Base-by-base conservation (phyloP, 2,797 vertebrate genomes). In the Syndactyla subalaris region DNA sequence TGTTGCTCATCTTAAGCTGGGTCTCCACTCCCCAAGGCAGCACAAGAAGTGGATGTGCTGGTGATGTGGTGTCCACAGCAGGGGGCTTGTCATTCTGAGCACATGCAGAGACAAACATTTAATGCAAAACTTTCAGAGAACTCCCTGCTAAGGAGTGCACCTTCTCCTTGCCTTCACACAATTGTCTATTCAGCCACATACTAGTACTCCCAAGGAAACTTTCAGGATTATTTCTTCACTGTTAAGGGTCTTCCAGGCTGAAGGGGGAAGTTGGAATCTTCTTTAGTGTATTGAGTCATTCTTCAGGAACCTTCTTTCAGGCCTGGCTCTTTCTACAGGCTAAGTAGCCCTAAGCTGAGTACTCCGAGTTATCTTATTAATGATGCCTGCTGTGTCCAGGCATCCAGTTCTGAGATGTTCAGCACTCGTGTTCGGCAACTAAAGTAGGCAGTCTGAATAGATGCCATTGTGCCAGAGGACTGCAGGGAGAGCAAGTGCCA, bases 401-500 rank as follows among this genome's bases (percentile, higher is more conserved):
- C 77, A 81, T 88, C 43, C 10, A 7, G 26, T 90, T 95, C 88
- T 82, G 93, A 91, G 79, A 91, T 71, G 49, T 68, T 95, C 85
- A 58, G 89, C 76, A 22, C 62, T 93, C 17, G 20, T 36, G 68
- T 72, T 86, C 80, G 73, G 85, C 73, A 95, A 75, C 62, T 88
- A 34, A 91, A 92, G 54, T 30, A 85, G 85, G 54, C 1, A 2
- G 26, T 66, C 89, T 92, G 85, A 96, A 86, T 88, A 81, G 82
- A 86, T 81, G 76, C 57, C 76, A 68, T 85, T 90, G 79, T 96
- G 88, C 82, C 76, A 92, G 76, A 91, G 79, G 70, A 88, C 83
- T 93, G 51, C 59, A 79, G 48, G 85, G 71, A 89, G 54, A 88
- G 49, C 38, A 72, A 92, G 38, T 89, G 88, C 93, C 94, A 96